These are phyloP conservation scores for Plutella xylostella DNA, from an alignment of 2,888 invertebrate species.

Conservation along the genomic window DNA sequence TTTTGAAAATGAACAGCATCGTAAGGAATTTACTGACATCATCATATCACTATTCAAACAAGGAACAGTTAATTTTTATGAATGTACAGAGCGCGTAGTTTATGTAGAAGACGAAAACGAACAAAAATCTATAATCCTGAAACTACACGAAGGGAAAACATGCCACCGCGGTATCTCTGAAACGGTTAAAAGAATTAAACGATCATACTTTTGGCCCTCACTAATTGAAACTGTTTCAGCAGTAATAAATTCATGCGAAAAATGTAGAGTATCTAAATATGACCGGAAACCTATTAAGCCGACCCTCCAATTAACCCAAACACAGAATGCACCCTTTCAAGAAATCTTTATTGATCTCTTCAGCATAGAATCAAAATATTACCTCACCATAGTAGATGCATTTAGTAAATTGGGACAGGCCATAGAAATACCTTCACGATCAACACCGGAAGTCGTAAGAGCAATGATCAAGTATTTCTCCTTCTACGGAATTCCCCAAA, in stretches of 20 bases:
- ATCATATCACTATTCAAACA: background rate
- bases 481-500: conserved; percentile 14
- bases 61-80: conserved; percentile 13
- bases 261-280: conserved; percentile 5
- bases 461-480: conserved; percentile 18
- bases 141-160: conserved; percentile 7
- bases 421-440: background rate
- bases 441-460: conserved; percentile 15
- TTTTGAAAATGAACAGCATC: conserved; percentile 1
- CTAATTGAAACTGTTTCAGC: conserved; percentile 4
- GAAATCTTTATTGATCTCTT: conserved; percentile 9
- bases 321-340: conserved; percentile 8
- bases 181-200: background rate
- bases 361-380: conserved; percentile 3
- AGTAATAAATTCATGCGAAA: conserved; percentile 6
- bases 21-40: conserved; percentile 5
- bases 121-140: conserved; percentile 1
- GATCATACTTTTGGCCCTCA: conserved; percentile 5
- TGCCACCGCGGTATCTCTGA: conserved; percentile 8
- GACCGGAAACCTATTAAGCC: too few relatives aligned
- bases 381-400: conserved; percentile 3
- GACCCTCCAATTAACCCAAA: conserved; percentile 1
- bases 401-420: conserved; percentile 9
- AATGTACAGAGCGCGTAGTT: conserved; percentile 2
- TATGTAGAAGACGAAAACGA: conserved; percentile 9